Evolutionary conservation across 2,888 invertebrate species (phyloP).

Genomic region (Acleris literana): DNA sequence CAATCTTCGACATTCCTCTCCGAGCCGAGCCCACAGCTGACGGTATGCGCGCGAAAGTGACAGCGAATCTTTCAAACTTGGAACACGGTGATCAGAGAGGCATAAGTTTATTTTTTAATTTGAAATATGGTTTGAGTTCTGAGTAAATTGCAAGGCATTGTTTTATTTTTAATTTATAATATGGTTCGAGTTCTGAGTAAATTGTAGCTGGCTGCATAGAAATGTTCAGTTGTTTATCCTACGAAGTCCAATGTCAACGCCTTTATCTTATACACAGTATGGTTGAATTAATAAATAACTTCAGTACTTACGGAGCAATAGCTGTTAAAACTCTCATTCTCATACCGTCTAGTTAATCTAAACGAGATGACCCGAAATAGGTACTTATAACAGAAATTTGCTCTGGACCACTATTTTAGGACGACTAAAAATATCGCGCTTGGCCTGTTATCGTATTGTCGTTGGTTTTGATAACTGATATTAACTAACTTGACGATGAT

Average conservation of each 20-base stretch:
- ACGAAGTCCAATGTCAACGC: not conserved
- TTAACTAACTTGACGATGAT: too few relatives aligned
- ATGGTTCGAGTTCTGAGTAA: not conserved
- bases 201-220: not conserved
- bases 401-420: too few relatives aligned
- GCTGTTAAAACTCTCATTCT: too few relatives aligned
- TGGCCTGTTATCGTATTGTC: too few relatives aligned
- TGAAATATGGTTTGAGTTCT: not conserved
- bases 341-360: too few relatives aligned
- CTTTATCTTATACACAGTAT: too few relatives aligned
- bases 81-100: conserved; percentile 12
- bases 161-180: not conserved
- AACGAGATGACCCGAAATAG: too few relatives aligned
- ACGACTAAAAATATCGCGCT: too few relatives aligned
- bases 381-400: too few relatives aligned
- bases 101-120: not conserved
- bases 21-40: conserved; percentile 5
- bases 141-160: not conserved
- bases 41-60: conserved; percentile 45
- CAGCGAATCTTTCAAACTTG: conserved; percentile 40
- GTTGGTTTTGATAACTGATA: too few relatives aligned
- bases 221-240: not conserved
- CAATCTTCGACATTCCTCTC: conserved; percentile 18
- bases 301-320: too few relatives aligned
- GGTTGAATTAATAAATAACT: too few relatives aligned